Percentiles rank a stretch among this genome's conserved stretches.
Evolutionary conservation across 64 coral and sea anemone genomes (phyloP).

Genomic region (Trachythela sp.): DNA sequence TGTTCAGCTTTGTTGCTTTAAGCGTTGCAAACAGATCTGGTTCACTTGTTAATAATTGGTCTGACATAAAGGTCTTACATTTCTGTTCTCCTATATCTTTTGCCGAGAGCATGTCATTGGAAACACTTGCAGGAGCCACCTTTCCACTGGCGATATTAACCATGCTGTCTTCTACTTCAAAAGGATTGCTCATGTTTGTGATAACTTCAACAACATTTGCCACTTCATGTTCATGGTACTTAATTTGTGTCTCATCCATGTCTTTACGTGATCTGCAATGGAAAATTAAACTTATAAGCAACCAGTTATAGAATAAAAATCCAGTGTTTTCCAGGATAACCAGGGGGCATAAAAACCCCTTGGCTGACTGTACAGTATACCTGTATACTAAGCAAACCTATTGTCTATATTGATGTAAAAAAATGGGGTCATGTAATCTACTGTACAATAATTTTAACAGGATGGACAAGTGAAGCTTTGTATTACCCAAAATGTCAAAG

Average conservation of each 20-base stretch:
- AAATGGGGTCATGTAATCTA: neutral
- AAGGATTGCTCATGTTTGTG: constrained; percentile 14
- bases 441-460: neutral
- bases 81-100: constrained; percentile 18
- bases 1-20: constrained; percentile 6
- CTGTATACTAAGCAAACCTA: no score
- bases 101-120: constrained; percentile 14
- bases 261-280: constrained; percentile 15
- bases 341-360: neutral
- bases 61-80: constrained; percentile 18
- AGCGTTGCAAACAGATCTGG: constrained; percentile 26
- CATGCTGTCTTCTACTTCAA: constrained; percentile 17
- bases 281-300: constrained; percentile 4
- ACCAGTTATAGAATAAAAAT: neutral
- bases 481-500: neutral
- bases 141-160: constrained; percentile 17
- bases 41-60: constrained; percentile 14
- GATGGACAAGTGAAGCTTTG: neutral
- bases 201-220: neutral
- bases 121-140: constrained; percentile 18
- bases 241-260: constrained; percentile 10
- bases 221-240: constrained; percentile 12
- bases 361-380: neutral
- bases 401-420: neutral
- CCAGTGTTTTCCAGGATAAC: neutral